phyloP scores from a whole-genome alignment of 2,797 vertebrate genomes.

The Sebastes diaconus region DNA sequence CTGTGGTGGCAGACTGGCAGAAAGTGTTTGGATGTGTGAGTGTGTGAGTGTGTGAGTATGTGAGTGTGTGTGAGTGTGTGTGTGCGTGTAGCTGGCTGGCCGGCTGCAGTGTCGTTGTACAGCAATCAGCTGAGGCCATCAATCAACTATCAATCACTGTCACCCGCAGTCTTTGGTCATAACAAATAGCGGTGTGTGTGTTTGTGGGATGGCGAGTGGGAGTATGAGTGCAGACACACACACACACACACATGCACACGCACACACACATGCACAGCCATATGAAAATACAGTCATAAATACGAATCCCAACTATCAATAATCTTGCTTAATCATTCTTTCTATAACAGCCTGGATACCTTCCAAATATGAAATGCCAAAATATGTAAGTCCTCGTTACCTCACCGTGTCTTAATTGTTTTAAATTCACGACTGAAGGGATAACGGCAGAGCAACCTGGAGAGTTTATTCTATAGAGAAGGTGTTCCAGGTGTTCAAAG shows the following conservation, averaged over 20 bases:
- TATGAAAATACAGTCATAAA: background rate
- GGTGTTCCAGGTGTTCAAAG: background rate
- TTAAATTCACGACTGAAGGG: background rate
- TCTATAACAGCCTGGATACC: background rate
- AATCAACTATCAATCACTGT: constrained; percentile 85
- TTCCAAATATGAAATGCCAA: background rate
- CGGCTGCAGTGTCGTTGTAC: constrained; percentile 83
- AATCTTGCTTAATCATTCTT: background rate
- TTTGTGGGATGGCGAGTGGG: constrained; percentile 11
- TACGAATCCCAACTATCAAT: background rate
- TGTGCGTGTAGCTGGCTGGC: constrained; percentile 75
- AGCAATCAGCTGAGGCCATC: constrained; percentile 86
- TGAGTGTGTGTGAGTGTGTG: constrained; percentile 25
- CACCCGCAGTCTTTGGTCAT: constrained; percentile 74
- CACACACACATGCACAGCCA: background rate
- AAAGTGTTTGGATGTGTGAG: constrained; percentile 66
- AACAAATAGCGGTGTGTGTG: constrained; percentile 36
- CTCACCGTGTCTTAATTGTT: background rate
- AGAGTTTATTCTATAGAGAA: background rate
- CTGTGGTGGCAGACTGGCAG: constrained; percentile 81
- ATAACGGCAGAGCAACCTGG: background rate
- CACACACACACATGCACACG: background rate
- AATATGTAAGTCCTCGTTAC: too few relatives aligned
- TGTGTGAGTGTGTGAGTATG: constrained; percentile 10
- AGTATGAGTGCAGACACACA: background rate